A percentile compares a stretch with the other conserved stretches of the same genome.
Evolutionary conservation across 1,140 invertebrate species (phyloP).

Genomic region (Drosophila erecta): DNA sequence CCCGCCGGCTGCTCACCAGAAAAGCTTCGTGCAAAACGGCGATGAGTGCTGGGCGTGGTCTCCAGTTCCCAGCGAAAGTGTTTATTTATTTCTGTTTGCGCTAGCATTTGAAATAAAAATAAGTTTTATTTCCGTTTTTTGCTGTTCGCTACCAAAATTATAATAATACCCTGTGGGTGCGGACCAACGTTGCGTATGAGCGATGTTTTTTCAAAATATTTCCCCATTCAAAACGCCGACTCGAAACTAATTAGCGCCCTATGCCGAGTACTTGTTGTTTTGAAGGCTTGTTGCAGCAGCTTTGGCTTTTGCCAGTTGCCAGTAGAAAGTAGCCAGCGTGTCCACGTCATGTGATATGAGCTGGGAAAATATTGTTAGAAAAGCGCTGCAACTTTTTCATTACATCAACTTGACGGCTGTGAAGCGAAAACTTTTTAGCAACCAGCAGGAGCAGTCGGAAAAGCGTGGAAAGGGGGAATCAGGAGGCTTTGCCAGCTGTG

Average conservation of each 20-base stretch:
- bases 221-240: constrained; percentile 29
- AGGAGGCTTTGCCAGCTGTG: constrained; percentile 16
- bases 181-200: constrained; percentile 61
- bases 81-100: constrained; percentile 57
- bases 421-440: constrained; percentile 55
- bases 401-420: constrained; percentile 74
- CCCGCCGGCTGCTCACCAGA: constrained; percentile 13
- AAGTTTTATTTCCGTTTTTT: constrained; percentile 25
- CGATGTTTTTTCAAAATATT: constrained; percentile 25
- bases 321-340: constrained; percentile 9
- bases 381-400: constrained; percentile 73
- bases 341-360: constrained; percentile 69
- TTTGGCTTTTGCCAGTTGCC: background rate
- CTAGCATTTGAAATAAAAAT: constrained; percentile 31
- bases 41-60: constrained; percentile 15
- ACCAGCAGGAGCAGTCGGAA: constrained; percentile 25
- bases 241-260: constrained; percentile 69
- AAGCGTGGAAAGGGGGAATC: background rate
- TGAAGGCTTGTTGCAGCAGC: constrained; percentile 30
- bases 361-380: constrained; percentile 67
- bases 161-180: constrained; percentile 53
- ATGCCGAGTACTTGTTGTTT: constrained; percentile 37
- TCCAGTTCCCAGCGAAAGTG: constrained; percentile 33
- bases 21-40: constrained; percentile 2
- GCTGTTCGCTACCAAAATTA: constrained; percentile 31